Evolutionary conservation across 23 tunicate genomes (phyloP), one percentile per base, ranked within the genome.

Genomic region (Ascidia mentula): DNA sequence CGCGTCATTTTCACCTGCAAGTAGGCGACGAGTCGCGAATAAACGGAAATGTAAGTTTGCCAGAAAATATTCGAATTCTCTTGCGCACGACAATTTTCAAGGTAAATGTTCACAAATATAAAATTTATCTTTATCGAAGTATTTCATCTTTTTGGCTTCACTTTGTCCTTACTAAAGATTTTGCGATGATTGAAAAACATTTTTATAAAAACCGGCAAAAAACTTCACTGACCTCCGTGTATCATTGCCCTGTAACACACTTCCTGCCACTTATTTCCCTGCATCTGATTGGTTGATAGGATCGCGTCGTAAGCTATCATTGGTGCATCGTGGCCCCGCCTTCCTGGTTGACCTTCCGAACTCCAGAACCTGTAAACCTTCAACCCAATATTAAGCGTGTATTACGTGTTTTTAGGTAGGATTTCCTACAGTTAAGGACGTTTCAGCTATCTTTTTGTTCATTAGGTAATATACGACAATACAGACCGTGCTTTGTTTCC

Each of bases 251-350:
- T 60, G 77, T 72, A 38, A 33, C 85, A 81, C 12, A 81, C 31
- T 30, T 81, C 72, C 31, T 71, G 40, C 85, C 85, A 81, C 28
- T 12, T 40, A 22, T 71, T 81, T 36, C 77, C 85, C 59, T 12
- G 30, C 46, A 40, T 81, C 85, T 81, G 65, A 17, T 81, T 40
- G 53, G 77, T 65, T 40, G 46, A 61, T 37, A 81, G 34, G 35
- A 81, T 40, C 6, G 85, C 85, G 39, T 81, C 85, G 77, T 81
- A 81, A 15, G 85, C 85, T 31, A 81, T 72, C 85, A 81, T 81
- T 40, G 85, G 85, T 31, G 85, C 85, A 37, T 81, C 85, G 77
- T 81, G 85, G 53, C 85, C 85, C 33, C 85, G 61, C 26, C 85
- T 8, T 40, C 77, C 85, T 1, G 85, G 53, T 38, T 69, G 61